Evolutionary conservation across 2,113 vertebrate genomes (phyloP), one percentile per base, ranked within the genome.

Genomic region (Albula goreensis): DNA sequence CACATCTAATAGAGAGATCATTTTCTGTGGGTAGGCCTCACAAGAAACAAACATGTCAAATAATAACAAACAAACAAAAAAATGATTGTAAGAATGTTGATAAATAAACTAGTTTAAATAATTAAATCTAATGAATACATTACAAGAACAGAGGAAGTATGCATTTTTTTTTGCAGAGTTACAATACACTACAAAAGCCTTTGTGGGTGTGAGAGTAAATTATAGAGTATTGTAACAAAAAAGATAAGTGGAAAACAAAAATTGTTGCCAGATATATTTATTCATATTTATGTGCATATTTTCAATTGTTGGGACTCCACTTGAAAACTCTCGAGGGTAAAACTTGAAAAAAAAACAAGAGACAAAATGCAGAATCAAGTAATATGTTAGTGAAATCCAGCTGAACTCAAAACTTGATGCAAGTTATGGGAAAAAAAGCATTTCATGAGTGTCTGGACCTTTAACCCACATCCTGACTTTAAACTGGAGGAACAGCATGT

Each of bases 321-420:
- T 91, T 91, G 91, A 83, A 83, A 90, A 90, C 89, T 93, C 57
- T 87, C 31, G 93, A 85, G 89, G 91, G 79, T 85, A 90, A 85
- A 93, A 93, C 80, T 41, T 41, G 31, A 88, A 87, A 82, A 90
- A 88, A 41, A 41, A 91, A 88, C 78, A 81, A 87, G 53, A n/a
- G 56, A 66, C 91, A 83, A 87, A 83, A 90, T 79, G 31, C 31
- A 41, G 31, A 41, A 41, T 41, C 31, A 41, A 41, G 31, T 41
- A 84, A 81, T 83, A 78, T 91, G 92, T 95, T 95, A 95, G 90
- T 93, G 93, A 96, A 94, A 95, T 93, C 94, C 93, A 95, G 95
- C 94, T 96, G 94, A 97, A 97, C 95, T 96, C 96, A 97, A 93
- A 99, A 99, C 98, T 99, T 99, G 98, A 99, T 99, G 97, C 98